Evolutionary conservation across 2,113 vertebrate species (phyloP).

Genomic region (Prunella himalayana): DNA sequence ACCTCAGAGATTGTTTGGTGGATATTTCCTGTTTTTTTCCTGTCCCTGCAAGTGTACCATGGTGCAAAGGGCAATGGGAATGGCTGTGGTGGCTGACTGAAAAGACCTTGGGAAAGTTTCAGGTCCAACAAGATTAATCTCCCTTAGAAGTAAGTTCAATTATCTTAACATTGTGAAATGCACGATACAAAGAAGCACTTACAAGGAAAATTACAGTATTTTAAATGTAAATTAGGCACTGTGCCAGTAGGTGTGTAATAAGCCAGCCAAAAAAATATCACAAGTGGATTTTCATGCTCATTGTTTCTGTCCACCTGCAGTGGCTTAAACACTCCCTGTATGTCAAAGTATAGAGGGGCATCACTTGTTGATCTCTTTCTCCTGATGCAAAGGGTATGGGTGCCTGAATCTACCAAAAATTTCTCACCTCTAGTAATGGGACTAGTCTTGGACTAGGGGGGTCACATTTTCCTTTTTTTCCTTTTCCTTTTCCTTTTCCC

Average conservation of each 20-base stretch:
- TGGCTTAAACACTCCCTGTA: background rate
- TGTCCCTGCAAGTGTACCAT: background rate
- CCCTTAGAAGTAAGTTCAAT: background rate
- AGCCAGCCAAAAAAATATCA: background rate
- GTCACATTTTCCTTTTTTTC: background rate
- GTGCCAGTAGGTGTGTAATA: background rate
- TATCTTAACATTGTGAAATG: background rate
- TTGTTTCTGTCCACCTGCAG: background rate
- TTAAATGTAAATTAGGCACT: background rate
- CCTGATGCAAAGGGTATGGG: background rate
- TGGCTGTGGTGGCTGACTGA: background rate
- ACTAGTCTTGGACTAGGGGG: background rate
- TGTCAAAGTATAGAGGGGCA: background rate
- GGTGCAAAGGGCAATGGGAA: background rate
- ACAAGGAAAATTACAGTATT: conserved; percentile 3
- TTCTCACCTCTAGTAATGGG: background rate
- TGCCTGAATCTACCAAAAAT: background rate
- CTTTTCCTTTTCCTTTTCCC: background rate
- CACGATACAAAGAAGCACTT: background rate
- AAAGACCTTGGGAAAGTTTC: background rate
- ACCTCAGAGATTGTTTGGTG: background rate
- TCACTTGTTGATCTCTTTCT: background rate
- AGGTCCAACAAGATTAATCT: background rate
- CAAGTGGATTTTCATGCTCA: background rate
- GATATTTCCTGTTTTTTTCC: background rate